Percentiles rank a stretch among this genome's conserved stretches.
Evolutionary conservation across 2,888 invertebrate species (phyloP).

Genomic region (Folsomia candida): DNA sequence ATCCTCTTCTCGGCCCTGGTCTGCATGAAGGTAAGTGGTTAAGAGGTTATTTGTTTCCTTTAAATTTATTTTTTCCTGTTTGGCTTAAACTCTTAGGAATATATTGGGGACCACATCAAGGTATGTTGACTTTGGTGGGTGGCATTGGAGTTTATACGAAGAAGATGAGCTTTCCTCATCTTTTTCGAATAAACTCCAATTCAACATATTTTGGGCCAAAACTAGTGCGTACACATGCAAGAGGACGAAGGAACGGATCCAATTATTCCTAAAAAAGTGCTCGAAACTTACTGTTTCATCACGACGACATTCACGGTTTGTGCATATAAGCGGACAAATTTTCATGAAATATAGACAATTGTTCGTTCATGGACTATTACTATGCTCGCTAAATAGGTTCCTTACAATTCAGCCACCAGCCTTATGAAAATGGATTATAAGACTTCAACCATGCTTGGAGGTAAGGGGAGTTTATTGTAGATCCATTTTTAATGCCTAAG

Average conservation of each 20-base stretch:
- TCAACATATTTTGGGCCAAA: constrained; percentile 32
- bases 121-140: no score
- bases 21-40: constrained; percentile 39
- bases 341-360: background rate
- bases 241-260: constrained; percentile 41
- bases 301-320: constrained; percentile 47
- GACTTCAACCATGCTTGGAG: constrained; percentile 16
- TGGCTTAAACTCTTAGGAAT: no score
- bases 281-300: constrained; percentile 47
- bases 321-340: constrained; percentile 7
- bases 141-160: background rate
- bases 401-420: constrained; percentile 24
- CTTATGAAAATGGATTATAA: constrained; percentile 1
- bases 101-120: background rate
- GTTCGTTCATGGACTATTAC: background rate
- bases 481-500: no score
- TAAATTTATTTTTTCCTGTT: no score
- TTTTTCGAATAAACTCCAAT: background rate
- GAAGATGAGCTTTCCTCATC: background rate
- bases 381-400: constrained; percentile 28
- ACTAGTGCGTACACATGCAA: constrained; percentile 42
- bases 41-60: no score
- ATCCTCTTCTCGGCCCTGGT: constrained; percentile 42
- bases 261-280: constrained; percentile 40
- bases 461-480: no score